A percentile compares a stretch with the other conserved stretches of the same genome.
phyloP scores from a whole-genome alignment of 2,797 vertebrate genomes.

The Trematomus bernacchii region DNA sequence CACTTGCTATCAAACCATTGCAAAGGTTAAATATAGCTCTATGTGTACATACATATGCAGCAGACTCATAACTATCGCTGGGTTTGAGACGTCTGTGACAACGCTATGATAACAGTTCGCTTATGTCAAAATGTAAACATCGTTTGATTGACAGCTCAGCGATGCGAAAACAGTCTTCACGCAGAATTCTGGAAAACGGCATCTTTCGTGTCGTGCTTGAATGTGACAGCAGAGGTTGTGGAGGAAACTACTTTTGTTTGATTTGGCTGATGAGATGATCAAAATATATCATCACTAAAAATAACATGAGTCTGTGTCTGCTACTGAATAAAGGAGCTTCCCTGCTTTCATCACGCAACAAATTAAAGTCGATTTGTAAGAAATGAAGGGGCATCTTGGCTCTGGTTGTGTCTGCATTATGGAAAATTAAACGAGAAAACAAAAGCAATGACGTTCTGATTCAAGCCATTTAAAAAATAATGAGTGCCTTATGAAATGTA shows the following conservation, averaged over 20 bases:
- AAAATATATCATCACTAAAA: slow-evolving; percentile 7
- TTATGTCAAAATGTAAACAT: slow-evolving; percentile 67
- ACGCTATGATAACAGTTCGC: slow-evolving; percentile 53
- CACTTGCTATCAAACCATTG: slow-evolving; percentile 69
- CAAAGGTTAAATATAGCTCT: slow-evolving; percentile 72
- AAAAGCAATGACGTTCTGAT: slow-evolving; percentile 50
- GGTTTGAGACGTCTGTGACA: slow-evolving; percentile 27
- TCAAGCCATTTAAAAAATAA: slow-evolving; percentile 26
- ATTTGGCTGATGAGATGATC: slow-evolving; percentile 43
- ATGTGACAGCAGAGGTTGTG: slow-evolving; percentile 34
- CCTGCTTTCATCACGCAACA: slow-evolving; percentile 41
- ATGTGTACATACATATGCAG: slow-evolving; percentile 60
- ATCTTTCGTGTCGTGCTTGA: slow-evolving; percentile 27
- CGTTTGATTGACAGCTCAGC: slow-evolving; percentile 51
- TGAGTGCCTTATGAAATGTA: slow-evolving; percentile 7
- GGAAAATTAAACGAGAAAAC: slow-evolving; percentile 28
- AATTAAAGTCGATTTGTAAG: slow-evolving; percentile 8
- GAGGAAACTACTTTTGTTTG: slow-evolving; percentile 1
- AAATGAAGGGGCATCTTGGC: slow-evolving; percentile 38
- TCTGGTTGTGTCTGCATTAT: slow-evolving; percentile 21
- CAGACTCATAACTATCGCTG: slow-evolving; percentile 27
- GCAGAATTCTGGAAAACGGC: slow-evolving; percentile 29
- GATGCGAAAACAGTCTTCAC: slow-evolving; percentile 33
- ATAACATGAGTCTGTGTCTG: slow-evolving; percentile 12
- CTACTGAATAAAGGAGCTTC: slow-evolving; percentile 10